A percentile compares a stretch with the other conserved stretches of the same genome.
Evolutionary conservation across 2,888 invertebrate genomes (phyloP).

Genomic region (Heliconius hortense): DNA sequence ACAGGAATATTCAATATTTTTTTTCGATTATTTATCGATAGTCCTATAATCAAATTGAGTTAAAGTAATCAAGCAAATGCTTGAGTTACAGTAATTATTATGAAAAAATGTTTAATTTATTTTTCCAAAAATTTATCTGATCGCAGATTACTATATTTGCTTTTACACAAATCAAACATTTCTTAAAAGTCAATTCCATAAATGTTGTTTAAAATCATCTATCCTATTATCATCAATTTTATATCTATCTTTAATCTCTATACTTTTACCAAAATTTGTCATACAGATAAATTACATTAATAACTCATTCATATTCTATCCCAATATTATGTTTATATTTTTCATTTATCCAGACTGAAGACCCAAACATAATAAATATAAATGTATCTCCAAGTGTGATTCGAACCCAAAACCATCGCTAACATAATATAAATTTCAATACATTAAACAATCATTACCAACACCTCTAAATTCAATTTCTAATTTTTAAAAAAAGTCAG

Average conservation of each 20-base stretch:
- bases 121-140: too few species aligned
- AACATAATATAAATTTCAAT: not conserved
- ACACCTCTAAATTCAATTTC: not conserved
- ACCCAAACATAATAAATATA: not conserved
- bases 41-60: too few species aligned
- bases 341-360: not conserved
- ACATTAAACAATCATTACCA: not conserved
- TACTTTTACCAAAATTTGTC: not conserved
- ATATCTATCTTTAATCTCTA: not conserved
- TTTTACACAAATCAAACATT: not conserved
- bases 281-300: not conserved
- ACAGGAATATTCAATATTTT: too few species aligned
- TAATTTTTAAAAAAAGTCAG: not conserved
- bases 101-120: too few species aligned
- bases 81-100: too few species aligned
- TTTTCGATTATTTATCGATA: too few species aligned
- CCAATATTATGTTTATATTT: too few species aligned
- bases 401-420: not conserved
- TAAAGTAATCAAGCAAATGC: too few species aligned
- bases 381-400: not conserved
- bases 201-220: not conserved
- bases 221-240: not conserved
- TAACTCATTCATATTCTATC: not conserved
- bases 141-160: not conserved
- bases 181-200: not conserved